These are phyloP conservation scores for Campoletis raptor DNA, from an alignment of 2,888 invertebrate genomes.

Conservation along the genomic window DNA sequence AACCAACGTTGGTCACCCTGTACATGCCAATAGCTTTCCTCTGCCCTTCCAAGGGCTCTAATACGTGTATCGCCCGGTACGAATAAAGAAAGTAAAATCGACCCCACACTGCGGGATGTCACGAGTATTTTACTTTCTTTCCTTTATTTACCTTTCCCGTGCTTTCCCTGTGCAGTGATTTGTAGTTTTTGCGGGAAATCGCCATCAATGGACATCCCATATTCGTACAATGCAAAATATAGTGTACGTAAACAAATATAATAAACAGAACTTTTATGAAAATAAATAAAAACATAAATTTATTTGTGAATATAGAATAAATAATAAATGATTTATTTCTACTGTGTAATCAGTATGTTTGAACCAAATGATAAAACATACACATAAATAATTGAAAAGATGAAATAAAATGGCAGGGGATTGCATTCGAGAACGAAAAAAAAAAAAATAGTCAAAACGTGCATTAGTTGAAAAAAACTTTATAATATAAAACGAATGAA, in stretches of 20 bases:
- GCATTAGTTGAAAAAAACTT: not conserved
- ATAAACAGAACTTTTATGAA: slow-evolving; percentile 10
- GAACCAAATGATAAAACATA: not conserved
- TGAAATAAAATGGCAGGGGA: not conserved
- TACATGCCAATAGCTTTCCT: not conserved
- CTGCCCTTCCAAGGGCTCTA: slow-evolving; percentile 1
- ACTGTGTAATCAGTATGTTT: not conserved
- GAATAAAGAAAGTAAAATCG: slow-evolving; percentile 26
- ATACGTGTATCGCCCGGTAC: slow-evolving; percentile 4
- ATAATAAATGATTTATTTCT: not conserved
- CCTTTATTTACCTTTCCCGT: slow-evolving; percentile 6
- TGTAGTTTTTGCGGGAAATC: slow-evolving; percentile 20
- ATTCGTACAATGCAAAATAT: slow-evolving; percentile 2
- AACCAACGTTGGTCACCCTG: not conserved
- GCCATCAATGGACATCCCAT: slow-evolving; percentile 5
- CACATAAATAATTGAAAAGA: not conserved
- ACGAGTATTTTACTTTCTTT: slow-evolving; percentile 36
- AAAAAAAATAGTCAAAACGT: not conserved
- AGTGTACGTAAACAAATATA: slow-evolving; percentile 19
- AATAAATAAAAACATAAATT: not conserved
- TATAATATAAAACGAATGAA: not conserved
- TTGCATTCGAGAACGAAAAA: not conserved
- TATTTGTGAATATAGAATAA: not conserved
- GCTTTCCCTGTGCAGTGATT: slow-evolving; percentile 7
- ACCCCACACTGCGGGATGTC: slow-evolving; percentile 27